These are phyloP conservation scores for Perca schrenkii DNA, from an alignment of 2,113 vertebrate species.

Conservation along the genomic window DNA sequence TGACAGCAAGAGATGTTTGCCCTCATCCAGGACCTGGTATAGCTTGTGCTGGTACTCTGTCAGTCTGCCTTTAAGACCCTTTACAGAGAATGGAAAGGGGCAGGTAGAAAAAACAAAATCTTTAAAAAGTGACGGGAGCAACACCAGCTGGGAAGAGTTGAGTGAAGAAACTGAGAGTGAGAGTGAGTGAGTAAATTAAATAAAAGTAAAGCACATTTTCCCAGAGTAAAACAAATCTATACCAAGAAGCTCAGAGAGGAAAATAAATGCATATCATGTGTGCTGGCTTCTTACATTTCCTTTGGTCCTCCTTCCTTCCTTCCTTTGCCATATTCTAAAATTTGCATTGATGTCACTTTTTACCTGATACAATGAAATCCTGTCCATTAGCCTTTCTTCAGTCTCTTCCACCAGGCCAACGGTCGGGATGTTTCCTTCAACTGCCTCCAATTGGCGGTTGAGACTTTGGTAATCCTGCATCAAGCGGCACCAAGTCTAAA, in stretches of 20 bases:
- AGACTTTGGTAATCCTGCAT: constrained; percentile 88
- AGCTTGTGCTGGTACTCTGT: constrained; percentile 91
- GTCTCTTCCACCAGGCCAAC: constrained; percentile 93
- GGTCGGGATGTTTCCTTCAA: constrained; percentile 88
- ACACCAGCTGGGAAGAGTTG: background rate
- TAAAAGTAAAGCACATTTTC: background rate
- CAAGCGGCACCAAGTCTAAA: constrained; percentile 90
- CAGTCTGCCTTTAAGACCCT: constrained; percentile 91
- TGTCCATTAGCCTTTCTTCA: constrained; percentile 89
- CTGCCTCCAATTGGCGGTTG: constrained; percentile 87
- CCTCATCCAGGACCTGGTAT: constrained; percentile 92
- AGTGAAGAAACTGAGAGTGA: background rate
- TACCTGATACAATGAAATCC: constrained; percentile 93
- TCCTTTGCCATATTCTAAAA: background rate
- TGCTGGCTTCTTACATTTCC: background rate
- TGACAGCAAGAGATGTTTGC: constrained; percentile 91
- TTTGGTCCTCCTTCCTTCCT: background rate
- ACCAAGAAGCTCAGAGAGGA: background rate
- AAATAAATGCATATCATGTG: background rate
- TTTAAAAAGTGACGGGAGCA: background rate
- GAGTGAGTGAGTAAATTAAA: background rate
- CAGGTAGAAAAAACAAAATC: background rate
- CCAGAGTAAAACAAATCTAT: background rate
- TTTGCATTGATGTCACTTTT: background rate
- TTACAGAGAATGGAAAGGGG: constrained; percentile 1